Base-by-base conservation (phyloP, 2,797 vertebrate genomes). In the Euphonia xanthogaster region DNA sequence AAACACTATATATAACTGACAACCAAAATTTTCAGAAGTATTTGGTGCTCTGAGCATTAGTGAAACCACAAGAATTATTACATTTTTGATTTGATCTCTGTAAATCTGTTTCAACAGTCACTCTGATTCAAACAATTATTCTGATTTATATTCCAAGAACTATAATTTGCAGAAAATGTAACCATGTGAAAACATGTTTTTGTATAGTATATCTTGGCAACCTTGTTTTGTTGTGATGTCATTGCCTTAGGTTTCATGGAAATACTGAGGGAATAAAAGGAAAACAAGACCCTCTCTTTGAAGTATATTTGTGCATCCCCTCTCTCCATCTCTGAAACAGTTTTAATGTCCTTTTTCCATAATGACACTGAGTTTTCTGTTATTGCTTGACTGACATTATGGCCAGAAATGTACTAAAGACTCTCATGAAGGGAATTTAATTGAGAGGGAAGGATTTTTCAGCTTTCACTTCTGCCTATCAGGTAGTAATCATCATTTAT, bases 31-130 rank as follows among this genome's bases (percentile, higher is more conserved):
- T 97, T 96, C 86, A 98, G 98, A 98, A 97, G 97, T 96, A 97
- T 97, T 97, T 97, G 96, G 95, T 98, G 96, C 97, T 97, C 96
- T 91, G 48, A 97, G 97, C 97, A 97, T 98, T 92, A 95, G 94
- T 95, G 96, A 97, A 97, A 98, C 98, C 97, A 91, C 97, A 98
- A 97, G 97, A 98, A 98, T 98, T 98, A 98, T 98, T 98, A 96
- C 96, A 93, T 98, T 98, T 98, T 98, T 98, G 97, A 98, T 98
- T 98, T 98, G 98, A 98, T 98, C 97, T 97, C 97, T 98, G 97
- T 96, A 98, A 98, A 98, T 98, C 98, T 98, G 97, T 98, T 98
- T 98, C 97, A 98, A 96, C 98, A 97, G 97, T 98, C 97, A 96
- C 96, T 97, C 97, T 97, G 97, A 98, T 98, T 98, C 97, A 98